phyloP scores from a whole-genome alignment of 2,797 vertebrate genomes.

The Lepus townsendii region DNA sequence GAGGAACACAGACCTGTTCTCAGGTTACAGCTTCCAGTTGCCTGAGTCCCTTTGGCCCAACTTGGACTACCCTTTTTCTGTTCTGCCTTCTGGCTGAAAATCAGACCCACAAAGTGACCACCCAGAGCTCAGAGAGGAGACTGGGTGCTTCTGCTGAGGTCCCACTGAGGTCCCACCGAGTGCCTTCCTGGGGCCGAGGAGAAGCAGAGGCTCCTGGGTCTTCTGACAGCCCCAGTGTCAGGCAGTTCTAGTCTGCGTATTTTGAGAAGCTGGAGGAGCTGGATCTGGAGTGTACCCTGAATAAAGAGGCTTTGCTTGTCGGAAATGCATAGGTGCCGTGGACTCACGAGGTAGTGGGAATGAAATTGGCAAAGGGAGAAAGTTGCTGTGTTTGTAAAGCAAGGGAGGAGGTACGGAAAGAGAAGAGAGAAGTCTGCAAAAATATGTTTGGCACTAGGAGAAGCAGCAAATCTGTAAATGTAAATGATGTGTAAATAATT shows the following conservation, averaged over 20 bases:
- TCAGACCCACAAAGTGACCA: too few species aligned
- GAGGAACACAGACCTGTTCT: not conserved
- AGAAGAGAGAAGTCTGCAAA: not conserved
- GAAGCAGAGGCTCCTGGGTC: not conserved
- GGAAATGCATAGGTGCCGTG: not conserved
- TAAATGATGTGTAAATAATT: slow-evolving; percentile 82
- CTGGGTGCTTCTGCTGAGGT: not conserved
- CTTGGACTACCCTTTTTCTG: too few species aligned
- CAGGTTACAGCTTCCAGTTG: not conserved
- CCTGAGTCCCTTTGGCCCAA: not conserved
- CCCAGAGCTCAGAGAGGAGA: too few species aligned
- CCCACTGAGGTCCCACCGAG: not conserved
- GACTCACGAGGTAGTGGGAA: not conserved
- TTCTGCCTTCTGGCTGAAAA: too few species aligned
- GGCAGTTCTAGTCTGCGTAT: not conserved
- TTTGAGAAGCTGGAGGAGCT: not conserved
- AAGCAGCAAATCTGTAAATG: slow-evolving; percentile 73
- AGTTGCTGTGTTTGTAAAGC: not conserved
- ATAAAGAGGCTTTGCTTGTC: slow-evolving; percentile 24
- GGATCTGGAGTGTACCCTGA: not conserved
- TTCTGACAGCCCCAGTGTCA: not conserved
- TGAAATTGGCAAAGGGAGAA: not conserved
- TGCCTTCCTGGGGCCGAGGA: not conserved
- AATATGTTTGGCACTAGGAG: slow-evolving; percentile 41
- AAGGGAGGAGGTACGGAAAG: too few species aligned